A percentile compares a stretch with the other conserved stretches of the same genome.
phyloP scores from a whole-genome alignment of 1,140 invertebrate species.

The Psilanteris sp. region DNA sequence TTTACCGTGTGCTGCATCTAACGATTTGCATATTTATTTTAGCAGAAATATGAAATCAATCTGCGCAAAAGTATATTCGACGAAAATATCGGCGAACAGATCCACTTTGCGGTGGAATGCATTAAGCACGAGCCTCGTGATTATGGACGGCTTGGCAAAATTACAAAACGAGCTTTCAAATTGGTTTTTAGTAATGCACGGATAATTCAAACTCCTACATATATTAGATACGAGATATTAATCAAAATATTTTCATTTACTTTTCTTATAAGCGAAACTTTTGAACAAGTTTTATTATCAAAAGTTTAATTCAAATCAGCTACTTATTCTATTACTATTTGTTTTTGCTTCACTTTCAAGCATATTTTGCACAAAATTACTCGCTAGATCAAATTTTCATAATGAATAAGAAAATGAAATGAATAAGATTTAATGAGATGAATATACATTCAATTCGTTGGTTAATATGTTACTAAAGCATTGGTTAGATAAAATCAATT shows the following conservation, averaged over 20 bases:
- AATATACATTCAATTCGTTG: too few species aligned
- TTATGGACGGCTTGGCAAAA: conserved; percentile 51
- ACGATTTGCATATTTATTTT: conserved; percentile 64
- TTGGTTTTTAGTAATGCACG: conserved; percentile 31
- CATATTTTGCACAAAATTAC: too few species aligned
- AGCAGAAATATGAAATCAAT: conserved; percentile 63
- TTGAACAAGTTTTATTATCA: too few species aligned
- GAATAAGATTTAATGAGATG: too few species aligned
- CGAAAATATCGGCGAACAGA: conserved; percentile 43
- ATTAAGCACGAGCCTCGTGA: conserved; percentile 48
- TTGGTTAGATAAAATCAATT: too few species aligned
- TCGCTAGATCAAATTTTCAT: too few species aligned
- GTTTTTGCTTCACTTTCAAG: too few species aligned
- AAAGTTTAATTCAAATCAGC: too few species aligned
- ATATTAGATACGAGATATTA: conserved; percentile 33
- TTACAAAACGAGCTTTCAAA: conserved; percentile 53
- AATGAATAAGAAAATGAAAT: too few species aligned
- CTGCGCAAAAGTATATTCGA: conserved; percentile 51
- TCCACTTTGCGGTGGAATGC: conserved; percentile 42
- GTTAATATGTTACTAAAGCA: too few species aligned
- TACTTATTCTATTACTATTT: too few species aligned
- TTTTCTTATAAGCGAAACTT: too few species aligned
- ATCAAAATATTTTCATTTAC: conserved; percentile 13
- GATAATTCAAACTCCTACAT: conserved; percentile 20
- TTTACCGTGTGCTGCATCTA: conserved; percentile 32